Percentiles rank a stretch among this genome's conserved stretches.
Conservation (phyloP, 2,888 invertebrate genomes). For the Macrosoma leucophasiata region DNA sequence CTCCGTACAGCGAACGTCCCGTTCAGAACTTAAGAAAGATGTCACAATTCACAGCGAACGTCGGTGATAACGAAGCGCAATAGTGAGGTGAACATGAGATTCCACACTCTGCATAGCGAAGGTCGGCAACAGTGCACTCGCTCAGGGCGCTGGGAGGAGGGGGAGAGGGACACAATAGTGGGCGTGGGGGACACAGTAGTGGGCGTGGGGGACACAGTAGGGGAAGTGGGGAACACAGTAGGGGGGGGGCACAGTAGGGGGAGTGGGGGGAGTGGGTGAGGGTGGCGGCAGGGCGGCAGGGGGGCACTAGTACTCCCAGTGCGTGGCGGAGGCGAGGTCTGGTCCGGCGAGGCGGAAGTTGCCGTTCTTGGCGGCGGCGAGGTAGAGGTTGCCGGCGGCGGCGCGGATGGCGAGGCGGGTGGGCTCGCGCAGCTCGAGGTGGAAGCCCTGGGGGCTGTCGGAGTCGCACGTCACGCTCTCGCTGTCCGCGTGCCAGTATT, state of each 20-base stretch:
- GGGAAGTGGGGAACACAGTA: too few relatives aligned
- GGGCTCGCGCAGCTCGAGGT: constrained; percentile 93
- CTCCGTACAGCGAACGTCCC: too few relatives aligned
- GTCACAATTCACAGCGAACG: too few relatives aligned
- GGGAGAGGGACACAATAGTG: too few relatives aligned
- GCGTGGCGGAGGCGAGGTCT: constrained; percentile 87
- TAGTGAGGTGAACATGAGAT: too few relatives aligned
- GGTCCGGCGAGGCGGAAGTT: constrained; percentile 88
- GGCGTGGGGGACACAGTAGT: too few relatives aligned
- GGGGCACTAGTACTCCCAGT: constrained; percentile 90
- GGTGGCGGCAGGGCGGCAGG: constrained; percentile 3
- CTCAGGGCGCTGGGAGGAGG: too few relatives aligned
- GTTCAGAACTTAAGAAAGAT: too few relatives aligned
- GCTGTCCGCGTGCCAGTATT: constrained; percentile 94
- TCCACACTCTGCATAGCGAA: too few relatives aligned
- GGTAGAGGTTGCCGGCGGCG: constrained; percentile 82
- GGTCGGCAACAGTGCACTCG: too few relatives aligned
- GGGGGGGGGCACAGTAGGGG: not conserved
- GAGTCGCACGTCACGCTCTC: constrained; percentile 92
- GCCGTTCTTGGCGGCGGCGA: constrained; percentile 94
- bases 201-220: too few relatives aligned
- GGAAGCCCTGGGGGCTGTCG: constrained; percentile 88
- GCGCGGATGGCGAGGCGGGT: constrained; percentile 94
- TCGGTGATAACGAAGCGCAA: too few relatives aligned
- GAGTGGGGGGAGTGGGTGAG: constrained; percentile 6